A percentile compares a stretch with the other conserved stretches of the same genome.
Conservation (phyloP, 2,888 invertebrate species). For the Tanytarsus gracilentus region DNA sequence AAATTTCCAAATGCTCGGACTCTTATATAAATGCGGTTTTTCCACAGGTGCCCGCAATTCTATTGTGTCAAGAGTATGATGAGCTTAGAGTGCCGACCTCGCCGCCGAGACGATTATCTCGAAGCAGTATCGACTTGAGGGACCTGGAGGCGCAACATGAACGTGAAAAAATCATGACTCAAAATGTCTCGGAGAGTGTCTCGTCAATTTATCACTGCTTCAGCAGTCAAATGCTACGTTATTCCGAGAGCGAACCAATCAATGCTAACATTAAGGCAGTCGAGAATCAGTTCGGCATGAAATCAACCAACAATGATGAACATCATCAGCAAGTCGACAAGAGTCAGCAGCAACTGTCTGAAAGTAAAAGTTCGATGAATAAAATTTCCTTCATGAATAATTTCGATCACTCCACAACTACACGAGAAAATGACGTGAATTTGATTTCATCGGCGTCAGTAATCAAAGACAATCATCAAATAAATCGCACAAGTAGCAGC, state of each 20-base stretch:
- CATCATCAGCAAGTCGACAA: neutral
- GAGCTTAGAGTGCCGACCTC: slow-evolving; percentile 39
- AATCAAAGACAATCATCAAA: slow-evolving; percentile 28
- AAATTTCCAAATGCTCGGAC: no score
- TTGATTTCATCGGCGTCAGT: slow-evolving; percentile 22
- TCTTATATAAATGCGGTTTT: no score
- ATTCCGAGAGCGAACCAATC: slow-evolving; percentile 22
- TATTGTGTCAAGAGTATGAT: slow-evolving; percentile 19
- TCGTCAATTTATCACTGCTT: slow-evolving; percentile 27
- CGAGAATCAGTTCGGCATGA: slow-evolving; percentile 20
- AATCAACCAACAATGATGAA: slow-evolving; percentile 14
- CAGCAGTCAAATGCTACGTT: slow-evolving; percentile 15
- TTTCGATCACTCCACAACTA: neutral
- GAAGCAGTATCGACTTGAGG: slow-evolving; percentile 44
- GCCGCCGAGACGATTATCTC: slow-evolving; percentile 42
- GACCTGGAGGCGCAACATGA: slow-evolving; percentile 41
- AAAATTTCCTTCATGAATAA: slow-evolving; percentile 18
- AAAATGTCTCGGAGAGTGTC: slow-evolving; percentile 40
- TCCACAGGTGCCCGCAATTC: slow-evolving; percentile 19
- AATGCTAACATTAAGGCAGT: slow-evolving; percentile 15
- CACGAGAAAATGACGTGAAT: slow-evolving; percentile 17
- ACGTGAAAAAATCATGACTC: slow-evolving; percentile 42
- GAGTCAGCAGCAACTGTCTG: neutral
- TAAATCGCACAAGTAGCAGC: slow-evolving; percentile 7
- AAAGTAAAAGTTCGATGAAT: slow-evolving; percentile 6